Conservation (phyloP, 2,888 invertebrate species). For the Heliconius aoede region DNA sequence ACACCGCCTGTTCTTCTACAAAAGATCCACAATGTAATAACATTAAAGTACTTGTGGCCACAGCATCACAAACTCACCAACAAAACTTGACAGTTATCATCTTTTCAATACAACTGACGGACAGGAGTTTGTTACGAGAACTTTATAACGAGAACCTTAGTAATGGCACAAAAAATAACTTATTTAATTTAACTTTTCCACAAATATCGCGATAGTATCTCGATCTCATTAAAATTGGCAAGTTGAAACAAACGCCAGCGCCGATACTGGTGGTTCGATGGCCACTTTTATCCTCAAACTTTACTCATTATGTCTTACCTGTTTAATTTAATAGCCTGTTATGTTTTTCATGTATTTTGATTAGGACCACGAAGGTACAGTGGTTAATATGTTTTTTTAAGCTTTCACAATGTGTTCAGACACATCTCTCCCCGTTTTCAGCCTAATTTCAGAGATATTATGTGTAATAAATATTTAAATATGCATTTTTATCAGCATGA, state of each 20-base stretch:
- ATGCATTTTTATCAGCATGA: too few relatives aligned
- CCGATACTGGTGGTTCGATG: constrained; percentile 28
- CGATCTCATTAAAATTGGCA: constrained; percentile 55
- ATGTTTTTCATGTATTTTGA: background rate
- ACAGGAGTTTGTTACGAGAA: constrained; percentile 50
- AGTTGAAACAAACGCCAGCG: constrained; percentile 31
- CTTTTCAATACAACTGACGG: constrained; percentile 11
- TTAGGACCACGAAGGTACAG: background rate
- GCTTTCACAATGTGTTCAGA: background rate
- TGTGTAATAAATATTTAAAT: too few relatives aligned
- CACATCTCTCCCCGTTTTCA: too few relatives aligned
- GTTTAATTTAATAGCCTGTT: constrained; percentile 33
- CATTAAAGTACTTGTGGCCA: background rate
- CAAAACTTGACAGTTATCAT: background rate
- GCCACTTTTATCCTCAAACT: constrained; percentile 32
- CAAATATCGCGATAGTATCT: constrained; percentile 57
- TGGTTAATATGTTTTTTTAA: background rate
- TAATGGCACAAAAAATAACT: constrained; percentile 58
- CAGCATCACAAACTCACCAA: background rate
- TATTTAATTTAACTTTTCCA: constrained; percentile 62
- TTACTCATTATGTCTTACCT: constrained; percentile 26
- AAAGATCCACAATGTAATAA: background rate
- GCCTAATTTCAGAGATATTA: background rate
- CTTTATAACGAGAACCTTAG: constrained; percentile 57
- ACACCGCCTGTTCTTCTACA: background rate